Percentiles rank a stretch among this genome's conserved stretches.
Evolutionary conservation across 1,140 invertebrate species (phyloP).

Genomic region (Drosophila parvula): DNA sequence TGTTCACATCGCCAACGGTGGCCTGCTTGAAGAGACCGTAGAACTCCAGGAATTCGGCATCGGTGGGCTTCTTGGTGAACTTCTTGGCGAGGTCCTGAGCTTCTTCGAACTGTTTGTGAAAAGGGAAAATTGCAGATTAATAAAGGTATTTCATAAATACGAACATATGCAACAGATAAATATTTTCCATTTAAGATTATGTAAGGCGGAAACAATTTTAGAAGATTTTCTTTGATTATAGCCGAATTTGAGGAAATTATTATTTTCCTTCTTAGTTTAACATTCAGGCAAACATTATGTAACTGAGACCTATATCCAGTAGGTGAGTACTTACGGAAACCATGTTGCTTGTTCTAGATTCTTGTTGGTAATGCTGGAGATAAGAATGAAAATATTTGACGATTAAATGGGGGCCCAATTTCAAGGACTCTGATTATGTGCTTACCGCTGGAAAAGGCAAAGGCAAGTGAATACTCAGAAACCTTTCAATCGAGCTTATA

Average conservation of each 20-base stretch:
- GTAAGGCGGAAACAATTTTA: neutral
- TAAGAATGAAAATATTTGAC: neutral
- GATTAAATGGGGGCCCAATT: neutral
- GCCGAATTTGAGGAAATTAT: neutral
- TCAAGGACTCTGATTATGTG: constrained; percentile 10
- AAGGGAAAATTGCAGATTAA: too few relatives aligned
- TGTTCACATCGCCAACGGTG: constrained; percentile 91
- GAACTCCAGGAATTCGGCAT: constrained; percentile 92
- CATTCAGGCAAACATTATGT: neutral
- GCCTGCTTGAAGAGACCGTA: constrained; percentile 95
- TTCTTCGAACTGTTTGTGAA: constrained; percentile 87
- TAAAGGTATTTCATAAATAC: neutral
- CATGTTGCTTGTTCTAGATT: constrained; percentile 27
- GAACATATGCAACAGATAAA: too few relatives aligned
- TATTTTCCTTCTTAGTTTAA: neutral
- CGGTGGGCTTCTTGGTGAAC: constrained; percentile 90
- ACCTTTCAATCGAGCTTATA: constrained; percentile 22
- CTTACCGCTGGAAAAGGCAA: constrained; percentile 46
- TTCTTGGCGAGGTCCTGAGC: constrained; percentile 91
- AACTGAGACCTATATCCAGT: neutral
- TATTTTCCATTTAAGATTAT: neutral
- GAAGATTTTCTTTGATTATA: neutral
- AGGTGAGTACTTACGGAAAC: constrained; percentile 29
- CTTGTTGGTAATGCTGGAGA: constrained; percentile 16
- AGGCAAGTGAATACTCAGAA: constrained; percentile 32